Evolutionary conservation across 2,888 invertebrate species (phyloP).

Genomic region (Euzophera pinguis): DNA sequence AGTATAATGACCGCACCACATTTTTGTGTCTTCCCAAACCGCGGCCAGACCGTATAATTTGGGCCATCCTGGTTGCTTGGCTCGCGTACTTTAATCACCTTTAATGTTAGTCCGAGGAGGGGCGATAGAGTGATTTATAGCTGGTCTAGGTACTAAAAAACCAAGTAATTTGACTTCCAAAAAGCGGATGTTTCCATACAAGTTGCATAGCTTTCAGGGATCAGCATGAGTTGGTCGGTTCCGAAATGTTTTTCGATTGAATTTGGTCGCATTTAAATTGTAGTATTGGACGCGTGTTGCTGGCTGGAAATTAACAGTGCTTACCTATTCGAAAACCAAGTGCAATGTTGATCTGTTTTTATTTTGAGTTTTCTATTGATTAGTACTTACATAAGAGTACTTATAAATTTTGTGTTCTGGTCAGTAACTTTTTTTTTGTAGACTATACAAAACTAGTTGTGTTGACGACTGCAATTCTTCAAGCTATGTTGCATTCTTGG

Average conservation of each 20-base stretch:
- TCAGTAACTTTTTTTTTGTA: no score
- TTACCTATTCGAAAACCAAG: not conserved
- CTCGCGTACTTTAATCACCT: constrained; percentile 60
- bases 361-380: no score
- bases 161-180: constrained; percentile 20
- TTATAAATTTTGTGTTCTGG: no score
- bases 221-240: not conserved
- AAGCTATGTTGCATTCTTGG: no score
- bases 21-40: constrained; percentile 49
- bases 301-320: not conserved
- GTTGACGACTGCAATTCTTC: no score
- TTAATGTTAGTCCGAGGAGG: constrained; percentile 51
- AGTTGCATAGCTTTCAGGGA: not conserved
- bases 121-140: constrained; percentile 57
- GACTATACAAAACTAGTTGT: no score
- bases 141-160: constrained; percentile 33
- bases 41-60: constrained; percentile 60
- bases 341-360: not conserved
- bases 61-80: constrained; percentile 65
- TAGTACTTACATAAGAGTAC: no score
- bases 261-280: not conserved
- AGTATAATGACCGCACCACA: constrained; percentile 57
- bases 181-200: not conserved
- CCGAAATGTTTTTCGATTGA: not conserved
- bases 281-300: not conserved